A percentile compares a stretch with the other conserved stretches of the same genome.
These are phyloP conservation scores for Eucera pruinosa DNA, from an alignment of 2,888 invertebrate species.

Conservation along the genomic window DNA sequence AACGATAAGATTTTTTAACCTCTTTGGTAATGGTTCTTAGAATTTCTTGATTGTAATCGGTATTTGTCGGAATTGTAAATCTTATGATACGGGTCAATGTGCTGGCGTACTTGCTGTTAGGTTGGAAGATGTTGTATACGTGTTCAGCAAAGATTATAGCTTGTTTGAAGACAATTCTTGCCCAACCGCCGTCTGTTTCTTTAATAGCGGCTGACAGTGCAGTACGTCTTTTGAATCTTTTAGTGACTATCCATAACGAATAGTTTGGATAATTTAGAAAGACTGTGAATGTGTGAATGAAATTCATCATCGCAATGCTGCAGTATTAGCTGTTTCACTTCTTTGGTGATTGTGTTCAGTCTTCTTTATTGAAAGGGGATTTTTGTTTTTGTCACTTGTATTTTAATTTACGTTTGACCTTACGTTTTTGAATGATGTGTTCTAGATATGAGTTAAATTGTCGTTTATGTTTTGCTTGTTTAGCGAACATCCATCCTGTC, in stretches of 20 bases:
- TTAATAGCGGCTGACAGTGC: background rate
- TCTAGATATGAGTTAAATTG: no score
- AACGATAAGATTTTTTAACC: no score
- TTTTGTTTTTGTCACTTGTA: slow-evolving; percentile 23
- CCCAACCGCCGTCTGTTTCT: background rate
- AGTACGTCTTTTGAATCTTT: background rate
- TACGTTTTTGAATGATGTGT: slow-evolving; percentile 14
- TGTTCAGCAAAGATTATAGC: background rate
- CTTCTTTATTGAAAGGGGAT: background rate
- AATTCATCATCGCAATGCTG: slow-evolving; percentile 3
- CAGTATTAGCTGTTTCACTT: no score
- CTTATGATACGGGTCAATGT: no score
- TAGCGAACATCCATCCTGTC: no score
- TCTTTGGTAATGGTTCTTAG: no score
- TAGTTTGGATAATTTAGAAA: slow-evolving; percentile 2
- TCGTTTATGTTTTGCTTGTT: no score
- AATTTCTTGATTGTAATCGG: background rate
- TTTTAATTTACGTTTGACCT: slow-evolving; percentile 17
- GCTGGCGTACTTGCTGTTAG: background rate
- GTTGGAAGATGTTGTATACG: background rate
- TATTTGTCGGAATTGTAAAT: background rate
- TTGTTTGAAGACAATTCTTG: background rate
- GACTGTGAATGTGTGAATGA: background rate
- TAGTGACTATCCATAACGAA: slow-evolving; percentile 4
- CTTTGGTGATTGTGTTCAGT: slow-evolving; percentile 16